Evolutionary conservation across 2,797 vertebrate species (phyloP).

Genomic region (Rhinogobio ventralis): DNA sequence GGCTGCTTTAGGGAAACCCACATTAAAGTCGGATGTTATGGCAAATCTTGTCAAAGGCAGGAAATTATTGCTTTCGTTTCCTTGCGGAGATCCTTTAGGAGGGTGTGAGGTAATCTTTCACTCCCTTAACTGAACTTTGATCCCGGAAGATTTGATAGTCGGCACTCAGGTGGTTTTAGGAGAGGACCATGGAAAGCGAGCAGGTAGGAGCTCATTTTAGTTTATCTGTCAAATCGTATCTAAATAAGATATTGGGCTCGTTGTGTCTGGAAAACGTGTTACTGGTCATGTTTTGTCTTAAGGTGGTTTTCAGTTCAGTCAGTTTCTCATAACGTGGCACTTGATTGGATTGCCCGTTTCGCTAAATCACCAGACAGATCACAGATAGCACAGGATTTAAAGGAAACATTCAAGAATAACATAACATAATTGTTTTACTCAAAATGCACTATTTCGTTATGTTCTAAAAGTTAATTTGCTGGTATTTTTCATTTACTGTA

Average conservation of each 20-base stretch:
- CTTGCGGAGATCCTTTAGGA: constrained; percentile 24
- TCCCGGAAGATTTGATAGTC: constrained; percentile 50
- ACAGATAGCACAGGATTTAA: constrained; percentile 11
- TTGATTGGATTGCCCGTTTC: constrained; percentile 3
- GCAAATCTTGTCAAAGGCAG: constrained; percentile 19
- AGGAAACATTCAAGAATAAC: neutral
- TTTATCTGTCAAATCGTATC: neutral
- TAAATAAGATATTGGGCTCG: neutral
- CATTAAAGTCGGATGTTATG: constrained; percentile 20
- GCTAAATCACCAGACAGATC: constrained; percentile 26
- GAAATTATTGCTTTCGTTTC: constrained; percentile 43
- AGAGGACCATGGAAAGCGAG: constrained; percentile 45
- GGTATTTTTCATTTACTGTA: neutral
- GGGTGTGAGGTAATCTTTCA: constrained; percentile 35
- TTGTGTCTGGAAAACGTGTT: neutral
- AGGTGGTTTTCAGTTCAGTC: neutral
- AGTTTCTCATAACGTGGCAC: neutral
- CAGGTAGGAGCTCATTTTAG: constrained; percentile 36
- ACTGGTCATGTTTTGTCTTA: constrained; percentile 29
- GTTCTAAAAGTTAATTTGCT: neutral
- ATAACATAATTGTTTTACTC: neutral
- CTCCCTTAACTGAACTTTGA: constrained; percentile 53
- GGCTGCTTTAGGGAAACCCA: neutral
- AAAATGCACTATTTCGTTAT: neutral
- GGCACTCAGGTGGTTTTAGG: constrained; percentile 21